Evolutionary conservation across 1,140 invertebrate genomes (phyloP), one percentile per base, ranked within the genome.

Genomic region (Diorhabda sublineata): DNA sequence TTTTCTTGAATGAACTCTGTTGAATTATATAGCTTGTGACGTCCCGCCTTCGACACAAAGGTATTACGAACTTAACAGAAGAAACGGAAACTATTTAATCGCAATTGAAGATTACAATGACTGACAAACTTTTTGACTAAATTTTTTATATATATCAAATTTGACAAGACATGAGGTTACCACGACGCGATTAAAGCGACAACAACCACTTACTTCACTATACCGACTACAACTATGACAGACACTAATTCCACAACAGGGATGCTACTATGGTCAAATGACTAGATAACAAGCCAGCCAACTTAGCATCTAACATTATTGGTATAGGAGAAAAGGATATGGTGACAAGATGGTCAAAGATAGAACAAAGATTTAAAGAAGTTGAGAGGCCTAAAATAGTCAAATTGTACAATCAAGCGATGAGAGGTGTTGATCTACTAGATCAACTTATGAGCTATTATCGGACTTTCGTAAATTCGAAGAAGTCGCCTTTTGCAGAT

Each of bases 231-330:
- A 26, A 26, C 26, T 1, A 26, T 26, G 1, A 26, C 26, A 26
- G 26, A 26, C 26, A 26, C 26, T 26, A 26, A 26, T 26, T 26
- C 26, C 26, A 26, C 26, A 26, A 26, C 26, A 26, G 71, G 57
- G 72, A 71, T 72, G 76, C 77, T 70, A 61, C 8, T n/a, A 7
- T 83, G 45, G 76, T 77, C 59, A 81, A 81, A 64, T 82, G 79
- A 81, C 57, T 80, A 64, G 80, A 82, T 69, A 82, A 82, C 7
- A 61, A 26, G 26, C 26, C 26, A 26, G 26, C 26, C 52, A 7
- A n/a, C n/a, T 77, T 60, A 73, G 80, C 76, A 61, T 82, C 81
- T 45, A 82, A 82, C 76, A 82, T 79, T 76, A 64, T 81, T 73
- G 81, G 81, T 43, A 80, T 75, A 64, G 78, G 79, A 64, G 66